Conservation (phyloP, 2,113 vertebrate genomes). For the Tychaedon coryphoeus region DNA sequence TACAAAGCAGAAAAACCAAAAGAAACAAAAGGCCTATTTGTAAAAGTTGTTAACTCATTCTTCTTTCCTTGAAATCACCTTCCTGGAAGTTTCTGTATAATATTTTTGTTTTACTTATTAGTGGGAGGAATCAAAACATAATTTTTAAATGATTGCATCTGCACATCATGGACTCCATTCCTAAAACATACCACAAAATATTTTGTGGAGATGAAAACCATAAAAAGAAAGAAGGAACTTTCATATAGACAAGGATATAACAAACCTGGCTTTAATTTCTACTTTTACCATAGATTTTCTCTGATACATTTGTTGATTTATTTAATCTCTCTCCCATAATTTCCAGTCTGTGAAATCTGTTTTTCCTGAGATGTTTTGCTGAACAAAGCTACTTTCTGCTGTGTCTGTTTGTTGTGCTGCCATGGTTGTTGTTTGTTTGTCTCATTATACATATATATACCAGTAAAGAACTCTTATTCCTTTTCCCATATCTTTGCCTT, state of each 20-base stretch:
- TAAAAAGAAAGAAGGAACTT: not conserved
- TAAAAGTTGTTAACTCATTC: not conserved
- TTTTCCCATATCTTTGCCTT: not conserved
- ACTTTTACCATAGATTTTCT: not conserved
- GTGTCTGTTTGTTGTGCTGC: too few relatives aligned
- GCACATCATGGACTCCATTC: not conserved
- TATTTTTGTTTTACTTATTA: not conserved
- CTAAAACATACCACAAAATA: not conserved
- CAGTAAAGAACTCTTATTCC: too few relatives aligned
- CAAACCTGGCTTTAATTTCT: not conserved
- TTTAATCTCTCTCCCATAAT: not conserved
- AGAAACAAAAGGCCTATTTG: not conserved
- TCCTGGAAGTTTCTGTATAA: not conserved
- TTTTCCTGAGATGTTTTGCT: not conserved
- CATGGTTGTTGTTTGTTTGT: too few relatives aligned
- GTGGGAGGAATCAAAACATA: conserved; percentile 15
- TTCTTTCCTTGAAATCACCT: conserved; percentile 17
- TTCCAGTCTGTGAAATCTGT: not conserved
- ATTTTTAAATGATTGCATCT: not conserved
- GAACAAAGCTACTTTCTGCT: not conserved
- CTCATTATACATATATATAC: too few relatives aligned
- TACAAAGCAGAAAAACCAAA: not conserved
- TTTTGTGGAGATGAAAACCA: not conserved
- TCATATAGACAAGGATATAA: not conserved
- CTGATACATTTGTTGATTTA: not conserved